Evolutionary conservation across 1,140 invertebrate species (phyloP).

Genomic region (Drosophila kanapiae): DNA sequence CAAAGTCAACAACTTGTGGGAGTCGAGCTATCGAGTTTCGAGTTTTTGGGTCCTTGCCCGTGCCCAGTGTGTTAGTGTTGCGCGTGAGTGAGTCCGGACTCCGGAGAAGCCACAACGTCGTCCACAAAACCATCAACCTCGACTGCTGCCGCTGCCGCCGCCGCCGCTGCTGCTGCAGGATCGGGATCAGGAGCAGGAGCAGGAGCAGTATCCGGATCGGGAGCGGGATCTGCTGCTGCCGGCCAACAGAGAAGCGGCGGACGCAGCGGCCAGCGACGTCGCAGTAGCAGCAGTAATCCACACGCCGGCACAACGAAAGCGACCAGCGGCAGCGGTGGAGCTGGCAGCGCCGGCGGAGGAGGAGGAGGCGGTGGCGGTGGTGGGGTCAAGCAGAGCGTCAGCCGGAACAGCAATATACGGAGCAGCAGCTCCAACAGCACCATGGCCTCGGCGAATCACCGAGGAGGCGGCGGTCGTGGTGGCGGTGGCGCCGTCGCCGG

Average conservation of each 20-base stretch:
- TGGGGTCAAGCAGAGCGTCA: constrained; percentile 79
- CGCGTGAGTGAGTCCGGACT: constrained; percentile 36
- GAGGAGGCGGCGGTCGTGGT: constrained; percentile 85
- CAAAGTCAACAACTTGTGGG: constrained; percentile 33
- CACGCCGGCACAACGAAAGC: constrained; percentile 82
- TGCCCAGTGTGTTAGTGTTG: constrained; percentile 36
- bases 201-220: constrained; percentile 26
- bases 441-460: constrained; percentile 86
- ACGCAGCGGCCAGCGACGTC: constrained; percentile 78
- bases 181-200: constrained; percentile 43
- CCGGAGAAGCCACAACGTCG: constrained; percentile 75
- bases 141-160: constrained; percentile 71
- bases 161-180: constrained; percentile 44
- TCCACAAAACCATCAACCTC: constrained; percentile 74
- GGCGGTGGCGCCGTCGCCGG: constrained; percentile 87
- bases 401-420: constrained; percentile 84
- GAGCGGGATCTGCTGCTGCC: constrained; percentile 34
- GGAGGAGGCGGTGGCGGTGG: constrained; percentile 67
- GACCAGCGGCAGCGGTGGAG: constrained; percentile 81
- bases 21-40: constrained; percentile 14
- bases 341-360: constrained; percentile 78
- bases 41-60: constrained; percentile 16
- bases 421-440: constrained; percentile 85
- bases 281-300: constrained; percentile 84
- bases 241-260: constrained; percentile 61